These are phyloP conservation scores for Podarcis raffonei DNA, from an alignment of 2,113 vertebrate species.

Conservation along the genomic window DNA sequence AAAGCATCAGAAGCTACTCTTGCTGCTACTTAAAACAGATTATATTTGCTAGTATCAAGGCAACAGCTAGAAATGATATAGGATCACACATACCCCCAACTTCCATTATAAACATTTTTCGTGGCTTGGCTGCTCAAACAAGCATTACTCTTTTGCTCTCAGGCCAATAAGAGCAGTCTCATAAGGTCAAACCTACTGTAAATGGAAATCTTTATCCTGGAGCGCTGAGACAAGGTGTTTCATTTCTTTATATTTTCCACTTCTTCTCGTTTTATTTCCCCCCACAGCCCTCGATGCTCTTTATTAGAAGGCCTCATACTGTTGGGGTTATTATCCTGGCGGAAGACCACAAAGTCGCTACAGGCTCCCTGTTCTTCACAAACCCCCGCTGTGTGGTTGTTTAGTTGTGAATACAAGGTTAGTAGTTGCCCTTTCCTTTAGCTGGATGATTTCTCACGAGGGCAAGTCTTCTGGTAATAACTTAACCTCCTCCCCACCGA, in stretches of 20 bases:
- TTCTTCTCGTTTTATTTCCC: slow-evolving; percentile 44
- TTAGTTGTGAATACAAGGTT: slow-evolving; percentile 49
- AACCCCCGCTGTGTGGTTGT: not conserved
- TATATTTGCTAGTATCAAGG: not conserved
- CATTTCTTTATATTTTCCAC: slow-evolving; percentile 56
- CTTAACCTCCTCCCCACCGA: slow-evolving; percentile 23
- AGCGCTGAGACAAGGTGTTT: slow-evolving; percentile 48
- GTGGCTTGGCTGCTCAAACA: slow-evolving; percentile 50
- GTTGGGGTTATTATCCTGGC: slow-evolving; percentile 33
- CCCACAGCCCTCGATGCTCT: slow-evolving; percentile 31
- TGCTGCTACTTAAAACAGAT: slow-evolving; percentile 9
- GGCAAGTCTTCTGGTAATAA: slow-evolving; percentile 25
- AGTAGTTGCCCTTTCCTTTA: slow-evolving; percentile 50
- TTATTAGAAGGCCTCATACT: slow-evolving; percentile 36
- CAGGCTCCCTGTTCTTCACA: slow-evolving; percentile 31
- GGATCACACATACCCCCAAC: slow-evolving; percentile 19
- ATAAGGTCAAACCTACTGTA: slow-evolving; percentile 63
- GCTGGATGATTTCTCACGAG: slow-evolving; percentile 40
- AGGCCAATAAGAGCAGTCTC: slow-evolving; percentile 56
- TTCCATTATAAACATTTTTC: slow-evolving; percentile 47
- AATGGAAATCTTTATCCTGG: slow-evolving; percentile 54
- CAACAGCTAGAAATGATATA: slow-evolving; percentile 3
- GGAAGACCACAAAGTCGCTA: slow-evolving; percentile 37
- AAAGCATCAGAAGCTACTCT: slow-evolving; percentile 23
- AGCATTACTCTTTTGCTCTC: slow-evolving; percentile 47